Conservation (phyloP, 1,140 invertebrate genomes). For the Sesamia nonagrioides region DNA sequence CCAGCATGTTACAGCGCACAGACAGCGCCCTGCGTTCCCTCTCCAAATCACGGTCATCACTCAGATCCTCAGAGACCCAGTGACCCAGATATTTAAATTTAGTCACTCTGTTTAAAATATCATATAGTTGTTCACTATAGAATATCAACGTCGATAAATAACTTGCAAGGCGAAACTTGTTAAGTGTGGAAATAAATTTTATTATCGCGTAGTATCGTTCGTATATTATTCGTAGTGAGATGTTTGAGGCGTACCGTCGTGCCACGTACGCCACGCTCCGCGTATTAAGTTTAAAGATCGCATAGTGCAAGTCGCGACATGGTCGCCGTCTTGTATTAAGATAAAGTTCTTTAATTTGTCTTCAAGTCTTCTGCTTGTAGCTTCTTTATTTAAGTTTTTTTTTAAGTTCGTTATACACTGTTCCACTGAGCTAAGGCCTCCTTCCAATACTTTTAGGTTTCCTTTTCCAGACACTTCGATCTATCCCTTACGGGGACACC, state of each 20-base stretch:
- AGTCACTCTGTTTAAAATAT: too few relatives aligned
- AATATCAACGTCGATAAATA: slow-evolving; percentile 7
- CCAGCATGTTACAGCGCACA: too few relatives aligned
- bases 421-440: too few relatives aligned
- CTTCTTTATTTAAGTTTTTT: too few relatives aligned
- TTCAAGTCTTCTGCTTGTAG: slow-evolving; percentile 7
- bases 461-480: too few relatives aligned
- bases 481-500: too few relatives aligned
- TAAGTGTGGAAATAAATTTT: slow-evolving; percentile 34
- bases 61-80: too few relatives aligned
- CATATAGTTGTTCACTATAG: neutral
- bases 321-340: neutral
- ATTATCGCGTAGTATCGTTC: slow-evolving; percentile 23
- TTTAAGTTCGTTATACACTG: too few relatives aligned
- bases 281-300: slow-evolving; percentile 34
- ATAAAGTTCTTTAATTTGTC: slow-evolving; percentile 31
- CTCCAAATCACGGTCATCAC: too few relatives aligned
- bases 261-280: slow-evolving; percentile 31
- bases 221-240: slow-evolving; percentile 25
- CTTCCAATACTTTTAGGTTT: too few relatives aligned
- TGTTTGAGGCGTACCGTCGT: neutral
- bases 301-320: slow-evolving; percentile 5
- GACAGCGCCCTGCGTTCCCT: too few relatives aligned
- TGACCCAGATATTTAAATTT: too few relatives aligned
- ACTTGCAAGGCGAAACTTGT: slow-evolving; percentile 9